Conservation (phyloP, 2,888 invertebrate species). For the Melieria omissa region DNA sequence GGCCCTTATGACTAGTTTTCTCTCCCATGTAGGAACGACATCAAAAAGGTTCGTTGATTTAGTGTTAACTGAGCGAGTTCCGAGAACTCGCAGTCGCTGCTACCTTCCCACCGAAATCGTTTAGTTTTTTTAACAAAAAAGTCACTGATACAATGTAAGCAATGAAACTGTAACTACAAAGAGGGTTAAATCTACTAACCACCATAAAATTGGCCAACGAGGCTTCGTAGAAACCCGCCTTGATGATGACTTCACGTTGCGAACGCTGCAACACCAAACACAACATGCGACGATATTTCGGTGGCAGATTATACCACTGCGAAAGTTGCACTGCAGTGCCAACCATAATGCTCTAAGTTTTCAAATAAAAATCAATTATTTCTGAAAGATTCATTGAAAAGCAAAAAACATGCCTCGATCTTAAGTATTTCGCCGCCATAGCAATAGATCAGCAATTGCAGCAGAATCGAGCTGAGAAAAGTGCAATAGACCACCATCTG, state of each 20-base stretch:
- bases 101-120: neutral
- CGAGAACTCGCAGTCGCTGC: too few relatives aligned
- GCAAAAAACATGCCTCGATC: slow-evolving; percentile 51
- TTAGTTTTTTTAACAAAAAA: slow-evolving; percentile 17
- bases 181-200: slow-evolving; percentile 44
- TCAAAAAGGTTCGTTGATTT: too few relatives aligned
- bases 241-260: slow-evolving; percentile 56
- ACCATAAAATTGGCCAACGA: slow-evolving; percentile 61
- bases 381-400: slow-evolving; percentile 1
- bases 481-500: slow-evolving; percentile 52
- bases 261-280: slow-evolving; percentile 55
- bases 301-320: slow-evolving; percentile 58
- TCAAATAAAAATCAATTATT: slow-evolving; percentile 5
- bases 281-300: slow-evolving; percentile 54
- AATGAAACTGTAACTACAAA: neutral
- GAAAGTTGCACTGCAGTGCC: slow-evolving; percentile 55
- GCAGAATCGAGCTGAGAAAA: slow-evolving; percentile 57
- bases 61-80: too few relatives aligned
- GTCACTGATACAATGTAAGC: slow-evolving; percentile 7
- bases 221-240: slow-evolving; percentile 61
- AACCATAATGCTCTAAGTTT: slow-evolving; percentile 39
- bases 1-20: too few relatives aligned
- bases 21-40: too few relatives aligned
- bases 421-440: slow-evolving; percentile 63
- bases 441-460: slow-evolving; percentile 63